Conservation (phyloP, 2,888 invertebrate genomes). For the Linnaemya tessellans region DNA sequence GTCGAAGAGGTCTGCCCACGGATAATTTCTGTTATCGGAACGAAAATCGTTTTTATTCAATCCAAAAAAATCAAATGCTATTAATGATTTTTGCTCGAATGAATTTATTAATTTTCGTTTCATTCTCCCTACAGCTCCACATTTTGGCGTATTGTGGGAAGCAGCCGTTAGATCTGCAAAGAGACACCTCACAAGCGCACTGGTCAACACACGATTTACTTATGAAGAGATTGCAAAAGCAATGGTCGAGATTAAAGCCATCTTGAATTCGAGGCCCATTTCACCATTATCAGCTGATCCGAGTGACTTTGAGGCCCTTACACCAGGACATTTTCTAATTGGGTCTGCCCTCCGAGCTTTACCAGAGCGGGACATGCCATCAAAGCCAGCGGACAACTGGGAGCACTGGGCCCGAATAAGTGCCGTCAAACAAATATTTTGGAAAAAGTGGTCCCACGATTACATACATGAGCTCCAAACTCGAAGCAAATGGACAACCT, state of each 20-base stretch:
- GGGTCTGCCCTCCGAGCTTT: conserved; percentile 15
- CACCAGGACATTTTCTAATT: conserved; percentile 33
- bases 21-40: conserved; percentile 42
- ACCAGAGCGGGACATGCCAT: conserved; percentile 33
- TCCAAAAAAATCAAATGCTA: conserved; percentile 18
- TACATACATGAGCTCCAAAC: conserved; percentile 62
- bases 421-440: conserved; percentile 53
- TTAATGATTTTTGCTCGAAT: conserved; percentile 33
- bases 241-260: conserved; percentile 20
- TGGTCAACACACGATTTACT: conserved; percentile 21
- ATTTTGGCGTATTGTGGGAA: conserved; percentile 53
- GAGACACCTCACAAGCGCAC: neutral
- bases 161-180: conserved; percentile 46
- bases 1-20: conserved; percentile 35
- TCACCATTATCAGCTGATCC: conserved; percentile 31
- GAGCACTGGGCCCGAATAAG: conserved; percentile 23
- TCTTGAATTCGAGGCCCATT: conserved; percentile 37
- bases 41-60: conserved; percentile 31
- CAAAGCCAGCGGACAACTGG: neutral
- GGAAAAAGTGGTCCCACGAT: conserved; percentile 55
- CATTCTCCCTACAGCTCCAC: conserved; percentile 22
- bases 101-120: conserved; percentile 32
- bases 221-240: conserved; percentile 31
- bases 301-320: conserved; percentile 6
- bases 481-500: conserved; percentile 20